phyloP scores from a whole-genome alignment of 2,888 invertebrate species.

The Drosophila cracens region DNA sequence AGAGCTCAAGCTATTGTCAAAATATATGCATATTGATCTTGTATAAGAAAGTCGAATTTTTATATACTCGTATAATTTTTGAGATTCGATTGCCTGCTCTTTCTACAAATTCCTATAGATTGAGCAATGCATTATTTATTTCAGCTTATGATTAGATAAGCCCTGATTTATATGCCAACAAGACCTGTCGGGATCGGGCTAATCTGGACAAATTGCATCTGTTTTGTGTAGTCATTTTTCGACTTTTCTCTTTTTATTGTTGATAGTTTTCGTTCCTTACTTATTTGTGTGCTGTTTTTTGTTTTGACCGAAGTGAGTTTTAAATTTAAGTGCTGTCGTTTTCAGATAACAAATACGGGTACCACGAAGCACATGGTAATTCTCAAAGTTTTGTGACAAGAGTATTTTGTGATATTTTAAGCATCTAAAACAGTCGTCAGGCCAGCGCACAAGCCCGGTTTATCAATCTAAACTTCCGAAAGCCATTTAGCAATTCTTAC shows the following conservation, averaged over 20 bases:
- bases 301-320: constrained; percentile 24
- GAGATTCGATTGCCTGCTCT: neutral
- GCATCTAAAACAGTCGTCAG: constrained; percentile 12
- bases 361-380: constrained; percentile 36
- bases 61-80: neutral
- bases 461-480: constrained; percentile 59
- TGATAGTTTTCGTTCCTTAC: constrained; percentile 1
- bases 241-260: constrained; percentile 8
- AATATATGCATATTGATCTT: too few relatives aligned
- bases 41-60: neutral
- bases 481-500: constrained; percentile 42
- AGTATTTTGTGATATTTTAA: constrained; percentile 46
- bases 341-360: constrained; percentile 39
- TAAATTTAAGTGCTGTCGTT: constrained; percentile 11
- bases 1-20: neutral
- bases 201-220: constrained; percentile 42
- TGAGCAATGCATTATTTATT: neutral
- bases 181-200: constrained; percentile 3
- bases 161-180: constrained; percentile 7
- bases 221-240: constrained; percentile 37
- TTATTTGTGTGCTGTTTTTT: constrained; percentile 7
- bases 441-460: constrained; percentile 17
- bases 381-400: constrained; percentile 50
- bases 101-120: neutral
- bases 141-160: neutral